Conservation (phyloP, 2,113 vertebrate species). For the Cephalopterus ornatus region DNA sequence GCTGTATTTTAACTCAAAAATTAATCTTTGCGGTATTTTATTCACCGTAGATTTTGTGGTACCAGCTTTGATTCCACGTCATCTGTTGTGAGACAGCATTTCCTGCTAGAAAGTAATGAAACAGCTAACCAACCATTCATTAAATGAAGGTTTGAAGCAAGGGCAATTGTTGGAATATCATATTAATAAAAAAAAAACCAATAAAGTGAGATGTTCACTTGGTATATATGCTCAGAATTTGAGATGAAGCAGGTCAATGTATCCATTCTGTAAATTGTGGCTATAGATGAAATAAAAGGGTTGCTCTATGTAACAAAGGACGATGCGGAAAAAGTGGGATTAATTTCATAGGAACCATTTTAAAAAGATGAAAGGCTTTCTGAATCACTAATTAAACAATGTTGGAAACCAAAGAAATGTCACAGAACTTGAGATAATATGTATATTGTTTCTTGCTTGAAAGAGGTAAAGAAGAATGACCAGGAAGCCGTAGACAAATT, state of each 20-base stretch:
- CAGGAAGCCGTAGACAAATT: background rate
- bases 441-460: background rate
- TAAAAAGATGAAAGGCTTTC: background rate
- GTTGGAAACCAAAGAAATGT: background rate
- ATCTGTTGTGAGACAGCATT: background rate
- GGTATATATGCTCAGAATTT: background rate
- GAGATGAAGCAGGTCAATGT: background rate
- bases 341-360: background rate
- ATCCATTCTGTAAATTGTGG: background rate
- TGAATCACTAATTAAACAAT: background rate
- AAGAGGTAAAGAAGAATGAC: background rate
- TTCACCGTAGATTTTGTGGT: fast-evolving
- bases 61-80: background rate
- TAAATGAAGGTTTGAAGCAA: background rate
- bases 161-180: background rate
- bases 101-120: background rate
- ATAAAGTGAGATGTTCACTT: background rate
- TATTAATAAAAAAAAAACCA: background rate
- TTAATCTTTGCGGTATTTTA: background rate
- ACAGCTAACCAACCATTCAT: background rate
- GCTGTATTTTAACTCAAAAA: background rate
- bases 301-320: background rate
- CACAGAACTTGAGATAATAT: background rate
- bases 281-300: background rate
- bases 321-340: background rate